Evolutionary conservation across 2,888 invertebrate species (phyloP).

Genomic region (Athalia circularis): DNA sequence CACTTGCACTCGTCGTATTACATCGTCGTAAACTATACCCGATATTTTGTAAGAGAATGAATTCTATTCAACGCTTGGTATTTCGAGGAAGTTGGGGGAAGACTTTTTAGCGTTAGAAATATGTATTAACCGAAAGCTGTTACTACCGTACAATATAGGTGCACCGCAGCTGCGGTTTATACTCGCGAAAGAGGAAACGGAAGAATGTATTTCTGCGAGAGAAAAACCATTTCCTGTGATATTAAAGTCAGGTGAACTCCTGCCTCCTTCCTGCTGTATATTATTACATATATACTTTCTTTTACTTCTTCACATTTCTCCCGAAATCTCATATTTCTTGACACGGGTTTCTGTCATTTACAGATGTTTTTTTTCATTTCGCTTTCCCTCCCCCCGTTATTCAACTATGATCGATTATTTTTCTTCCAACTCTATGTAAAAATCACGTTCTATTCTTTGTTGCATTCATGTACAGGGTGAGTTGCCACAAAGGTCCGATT

Average conservation of each 20-base stretch:
- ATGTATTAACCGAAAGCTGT: too few relatives aligned
- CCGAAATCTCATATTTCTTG: constrained; percentile 1
- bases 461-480: too few relatives aligned
- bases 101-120: too few relatives aligned
- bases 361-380: not conserved
- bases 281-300: not conserved
- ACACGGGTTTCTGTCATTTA: constrained; percentile 3
- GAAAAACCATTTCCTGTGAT: constrained; percentile 32
- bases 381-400: not conserved
- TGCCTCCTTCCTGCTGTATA: constrained; percentile 2
- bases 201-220: constrained; percentile 13
- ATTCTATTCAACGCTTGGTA: too few relatives aligned
- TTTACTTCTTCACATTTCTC: not conserved
- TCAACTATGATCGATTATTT: not conserved
- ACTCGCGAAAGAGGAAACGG: not conserved
- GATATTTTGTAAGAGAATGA: too few relatives aligned
- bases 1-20: too few relatives aligned
- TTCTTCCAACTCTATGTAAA: not conserved
- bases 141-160: too few relatives aligned
- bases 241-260: constrained; percentile 22
- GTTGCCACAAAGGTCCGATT: too few relatives aligned
- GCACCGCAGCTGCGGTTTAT: too few relatives aligned
- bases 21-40: too few relatives aligned
- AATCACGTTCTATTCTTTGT: not conserved
- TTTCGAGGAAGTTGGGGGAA: too few relatives aligned